Evolutionary conservation across 2,113 vertebrate genomes (phyloP), one percentile per base, ranked within the genome.

Genomic region (Eptesicus fuscus): DNA sequence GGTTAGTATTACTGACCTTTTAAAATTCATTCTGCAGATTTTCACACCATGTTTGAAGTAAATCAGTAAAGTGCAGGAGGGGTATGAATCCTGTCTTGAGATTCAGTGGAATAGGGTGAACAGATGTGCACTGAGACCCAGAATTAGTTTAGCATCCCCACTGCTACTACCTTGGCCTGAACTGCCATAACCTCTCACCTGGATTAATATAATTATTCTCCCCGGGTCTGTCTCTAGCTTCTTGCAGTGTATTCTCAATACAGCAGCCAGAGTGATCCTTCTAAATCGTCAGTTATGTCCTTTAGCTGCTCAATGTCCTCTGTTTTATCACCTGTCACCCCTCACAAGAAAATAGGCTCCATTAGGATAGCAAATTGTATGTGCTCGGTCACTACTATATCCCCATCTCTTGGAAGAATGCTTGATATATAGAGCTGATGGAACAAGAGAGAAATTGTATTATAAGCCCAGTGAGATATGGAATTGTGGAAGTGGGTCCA

Each of bases 261-360:
- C 9, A 73, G 1, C 67, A 51, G 12, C 2, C n/a, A 35, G 12
- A 56, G 0, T 53, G 5, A 74, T 74, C 8, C 28, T 71, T 79
- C 28, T 83, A 30, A 80, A 83, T 42, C 49, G 44, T 59, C 22
- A 59, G 4, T 35, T 14, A 32, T 49, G 4, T 70, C 42, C 69
- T n/a, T 53, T 89, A 67, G 28, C 18, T 86, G 30, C 47, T 73
- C 17, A 47, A 10, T 80, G 18, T 69, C 28, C 40, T 56, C 56
- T 70, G 17, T 7, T 40, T 83, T 88, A 40, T 70, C 37, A 82
- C 63, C 49, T 93, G 35, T 88, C n/a, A 76, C 20, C 83, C 44
- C 5, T 49, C 16, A 40, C 11, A 92, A 78, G 30, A 59, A 83
- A 47, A 17, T 53, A 74, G 83, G 14, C 28, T 63, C 18, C 13